Base-by-base conservation (phyloP, 2,888 invertebrate genomes). In the Brachycybe producta region DNA sequence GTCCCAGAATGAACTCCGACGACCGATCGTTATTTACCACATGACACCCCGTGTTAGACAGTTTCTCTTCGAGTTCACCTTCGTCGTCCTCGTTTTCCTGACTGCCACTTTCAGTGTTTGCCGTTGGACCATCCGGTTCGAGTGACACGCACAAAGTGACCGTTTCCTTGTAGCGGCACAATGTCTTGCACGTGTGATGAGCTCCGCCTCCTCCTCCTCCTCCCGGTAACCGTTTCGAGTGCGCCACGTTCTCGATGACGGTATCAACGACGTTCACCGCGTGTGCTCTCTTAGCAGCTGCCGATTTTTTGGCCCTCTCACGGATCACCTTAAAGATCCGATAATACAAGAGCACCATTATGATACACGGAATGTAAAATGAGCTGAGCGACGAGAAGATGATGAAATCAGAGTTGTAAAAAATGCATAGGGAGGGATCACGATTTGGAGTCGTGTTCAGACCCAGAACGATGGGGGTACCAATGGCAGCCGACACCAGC, bases 311-410 rank as follows among this genome's bases (percentile, higher is more conserved):
- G 48, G 87, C 88, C 64, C 90, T 76, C 60, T 77, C 82, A 62
- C 84, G 78, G 68, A 90, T 75, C 86, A 94, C 92, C 79, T 85
- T 84, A 75, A 98, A 97, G 71, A 98, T 97, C 72, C 80, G 85
- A 74, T 87, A 92, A 71, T 97, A 97, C 52, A 97, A 80, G 69
- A 87, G 87, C 69, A 97, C 86, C 94, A 98, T 97, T 66, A 95
- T 87, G 65, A 94, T 82, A 67, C 95, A 88, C 32, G 98, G 98
- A 63, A 98, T 92, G 72, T 94, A 98, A 77, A 98, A 98, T 62
- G 97, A 97, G 58, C 90, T 88, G 60, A 98, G 76, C 49, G 97
- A 97, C 13, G 95, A 97, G 72, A 90, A 94, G 64, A 98, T 85
- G 66, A 97, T 87, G 70, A 97, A 98, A 72, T 94, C 88, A 59